A percentile compares a stretch with the other conserved stretches of the same genome.
phyloP scores from a whole-genome alignment of 1,140 invertebrate genomes.

The Eueides isabella region DNA sequence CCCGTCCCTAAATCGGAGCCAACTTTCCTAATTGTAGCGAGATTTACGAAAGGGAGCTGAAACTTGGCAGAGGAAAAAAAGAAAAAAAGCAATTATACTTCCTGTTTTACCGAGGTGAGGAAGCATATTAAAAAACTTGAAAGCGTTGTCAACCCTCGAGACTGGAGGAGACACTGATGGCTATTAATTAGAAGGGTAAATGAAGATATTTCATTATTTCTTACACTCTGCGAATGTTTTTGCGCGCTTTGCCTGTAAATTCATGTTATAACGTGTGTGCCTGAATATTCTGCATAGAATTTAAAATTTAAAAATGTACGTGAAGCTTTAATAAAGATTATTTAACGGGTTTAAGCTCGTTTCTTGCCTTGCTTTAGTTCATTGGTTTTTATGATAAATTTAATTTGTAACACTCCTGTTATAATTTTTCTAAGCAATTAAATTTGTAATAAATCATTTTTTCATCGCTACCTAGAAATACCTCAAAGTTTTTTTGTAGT shows the following conservation, averaged over 20 bases:
- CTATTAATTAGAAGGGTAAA: conserved; percentile 80
- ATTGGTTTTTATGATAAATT: neutral
- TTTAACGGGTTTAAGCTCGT: neutral
- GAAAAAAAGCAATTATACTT: conserved; percentile 78
- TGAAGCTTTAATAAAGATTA: neutral
- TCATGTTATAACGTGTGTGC: conserved; percentile 17
- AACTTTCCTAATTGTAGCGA: conserved; percentile 74
- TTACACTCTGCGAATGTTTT: conserved; percentile 51
- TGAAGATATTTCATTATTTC: conserved; percentile 78
- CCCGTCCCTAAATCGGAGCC: conserved; percentile 55
- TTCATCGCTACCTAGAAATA: too few relatives aligned
- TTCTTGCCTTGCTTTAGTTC: neutral
- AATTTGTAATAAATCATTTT: neutral
- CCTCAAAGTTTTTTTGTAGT: too few relatives aligned
- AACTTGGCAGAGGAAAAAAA: conserved; percentile 57
- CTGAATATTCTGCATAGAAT: conserved; percentile 1
- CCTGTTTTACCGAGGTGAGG: conserved; percentile 78
- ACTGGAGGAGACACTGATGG: conserved; percentile 79
- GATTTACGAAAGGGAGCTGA: conserved; percentile 62
- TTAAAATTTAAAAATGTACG: conserved; percentile 2
- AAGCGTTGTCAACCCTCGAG: conserved; percentile 74
- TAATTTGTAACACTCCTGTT: neutral
- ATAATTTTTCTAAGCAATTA: neutral
- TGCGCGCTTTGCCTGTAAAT: conserved; percentile 41
- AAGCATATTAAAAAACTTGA: conserved; percentile 82